phyloP scores from a whole-genome alignment of 2,113 vertebrate species.

The Mormyrus lacerda region DNA sequence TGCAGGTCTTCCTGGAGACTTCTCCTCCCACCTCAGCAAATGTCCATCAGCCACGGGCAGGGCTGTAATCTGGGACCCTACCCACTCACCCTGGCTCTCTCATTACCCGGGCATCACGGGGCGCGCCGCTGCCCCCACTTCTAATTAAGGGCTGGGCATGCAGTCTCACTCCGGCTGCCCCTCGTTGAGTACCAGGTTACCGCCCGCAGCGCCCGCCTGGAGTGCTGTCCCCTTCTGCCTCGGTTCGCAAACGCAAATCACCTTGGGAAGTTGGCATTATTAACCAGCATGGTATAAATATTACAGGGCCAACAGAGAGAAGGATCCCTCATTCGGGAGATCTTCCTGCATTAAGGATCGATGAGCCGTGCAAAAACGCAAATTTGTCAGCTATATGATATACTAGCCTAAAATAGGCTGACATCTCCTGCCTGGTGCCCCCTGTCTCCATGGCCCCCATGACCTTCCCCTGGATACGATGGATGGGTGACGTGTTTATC shows the following conservation, averaged over 20 bases:
- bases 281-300: not conserved
- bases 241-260: not conserved
- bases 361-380: not conserved
- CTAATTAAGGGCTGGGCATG: not conserved
- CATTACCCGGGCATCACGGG: not conserved
- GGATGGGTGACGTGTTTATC: not conserved
- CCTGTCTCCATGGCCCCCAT: not conserved
- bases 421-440: not conserved
- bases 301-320: not conserved
- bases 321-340: not conserved
- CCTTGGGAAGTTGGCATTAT: not conserved
- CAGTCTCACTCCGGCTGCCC: not conserved
- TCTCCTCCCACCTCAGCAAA: conserved; percentile 22
- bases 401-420: not conserved
- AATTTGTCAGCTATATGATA: not conserved
- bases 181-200: not conserved
- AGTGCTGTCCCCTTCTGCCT: not conserved
- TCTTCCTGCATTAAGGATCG: not conserved
- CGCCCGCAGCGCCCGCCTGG: not conserved
- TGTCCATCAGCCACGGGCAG: conserved; percentile 27
- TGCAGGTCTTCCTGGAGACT: not conserved
- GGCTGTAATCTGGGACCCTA: conserved; percentile 46
- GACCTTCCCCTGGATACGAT: not conserved
- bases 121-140: not conserved
- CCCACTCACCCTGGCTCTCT: conserved; percentile 32